Evolutionary conservation across 2,888 invertebrate genomes (phyloP).

Genomic region (Argyresthia goedartella): DNA sequence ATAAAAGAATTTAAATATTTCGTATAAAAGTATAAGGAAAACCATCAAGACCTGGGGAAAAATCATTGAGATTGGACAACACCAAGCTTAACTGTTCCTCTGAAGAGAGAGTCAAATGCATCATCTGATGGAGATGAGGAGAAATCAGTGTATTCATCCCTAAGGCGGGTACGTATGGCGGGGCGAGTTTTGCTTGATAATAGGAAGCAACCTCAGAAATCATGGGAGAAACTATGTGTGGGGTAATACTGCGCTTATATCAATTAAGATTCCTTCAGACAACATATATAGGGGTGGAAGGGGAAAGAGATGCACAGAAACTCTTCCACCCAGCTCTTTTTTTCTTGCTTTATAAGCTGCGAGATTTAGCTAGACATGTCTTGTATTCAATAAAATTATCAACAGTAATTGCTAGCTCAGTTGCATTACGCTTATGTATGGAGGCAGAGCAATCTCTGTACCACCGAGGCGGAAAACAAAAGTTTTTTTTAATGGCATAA

Average conservation of each 20-base stretch:
- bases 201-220: neutral
- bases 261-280: neutral
- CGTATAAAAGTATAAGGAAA: too few relatives aligned
- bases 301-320: neutral
- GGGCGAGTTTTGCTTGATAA: too few relatives aligned
- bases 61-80: too few relatives aligned
- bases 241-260: neutral
- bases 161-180: too few relatives aligned
- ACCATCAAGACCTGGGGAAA: too few relatives aligned
- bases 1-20: too few relatives aligned
- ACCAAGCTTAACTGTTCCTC: too few relatives aligned
- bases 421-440: neutral
- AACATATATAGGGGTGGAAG: neutral
- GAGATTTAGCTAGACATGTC: neutral
- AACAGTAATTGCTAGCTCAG: neutral
- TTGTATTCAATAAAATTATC: neutral
- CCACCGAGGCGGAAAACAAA: constrained; percentile 8
- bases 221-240: neutral
- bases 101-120: too few relatives aligned
- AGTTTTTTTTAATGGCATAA: neutral
- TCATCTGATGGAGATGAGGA: too few relatives aligned
- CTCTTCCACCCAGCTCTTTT: neutral
- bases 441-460: neutral
- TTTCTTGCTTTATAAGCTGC: neutral
- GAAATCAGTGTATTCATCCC: too few relatives aligned